phyloP scores from a whole-genome alignment of 2,113 vertebrate genomes.

The Stigmatopora nigra region DNA sequence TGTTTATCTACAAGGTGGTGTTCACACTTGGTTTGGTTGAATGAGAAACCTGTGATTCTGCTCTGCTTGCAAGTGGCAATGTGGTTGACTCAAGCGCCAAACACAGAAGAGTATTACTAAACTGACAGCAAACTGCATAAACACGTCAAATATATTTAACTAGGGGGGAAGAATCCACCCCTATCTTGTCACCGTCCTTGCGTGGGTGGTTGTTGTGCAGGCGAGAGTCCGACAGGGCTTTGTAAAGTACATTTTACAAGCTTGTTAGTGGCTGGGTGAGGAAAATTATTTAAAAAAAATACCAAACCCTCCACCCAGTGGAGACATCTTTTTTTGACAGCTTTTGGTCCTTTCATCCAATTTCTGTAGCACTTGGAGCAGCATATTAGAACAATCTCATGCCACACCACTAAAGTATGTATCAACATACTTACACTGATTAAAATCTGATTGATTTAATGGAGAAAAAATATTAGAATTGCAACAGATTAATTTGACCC shows the following conservation, averaged over 20 bases:
- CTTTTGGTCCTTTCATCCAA: background rate
- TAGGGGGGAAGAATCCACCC: no score
- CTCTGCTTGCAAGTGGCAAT: background rate
- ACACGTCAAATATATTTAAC: no score
- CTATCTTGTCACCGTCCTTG: no score
- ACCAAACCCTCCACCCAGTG: background rate
- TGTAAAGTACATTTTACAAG: no score
- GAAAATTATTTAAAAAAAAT: background rate
- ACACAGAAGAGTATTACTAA: background rate
- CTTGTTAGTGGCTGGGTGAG: no score
- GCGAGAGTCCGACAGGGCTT: no score
- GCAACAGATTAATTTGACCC: no score
- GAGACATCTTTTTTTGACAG: background rate
- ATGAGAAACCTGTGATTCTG: background rate
- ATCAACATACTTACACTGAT: no score
- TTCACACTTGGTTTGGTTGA: background rate
- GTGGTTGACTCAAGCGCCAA: background rate
- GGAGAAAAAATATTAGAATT: no score
- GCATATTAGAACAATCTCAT: background rate
- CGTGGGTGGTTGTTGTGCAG: no score
- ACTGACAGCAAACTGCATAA: background rate
- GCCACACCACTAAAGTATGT: no score
- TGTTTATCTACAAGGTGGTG: constrained; percentile 11
- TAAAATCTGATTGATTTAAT: no score
- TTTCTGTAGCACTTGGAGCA: background rate